Evolutionary conservation across 2,113 vertebrate genomes (phyloP), one percentile per base, ranked within the genome.

Genomic region (Melozone crissalis): DNA sequence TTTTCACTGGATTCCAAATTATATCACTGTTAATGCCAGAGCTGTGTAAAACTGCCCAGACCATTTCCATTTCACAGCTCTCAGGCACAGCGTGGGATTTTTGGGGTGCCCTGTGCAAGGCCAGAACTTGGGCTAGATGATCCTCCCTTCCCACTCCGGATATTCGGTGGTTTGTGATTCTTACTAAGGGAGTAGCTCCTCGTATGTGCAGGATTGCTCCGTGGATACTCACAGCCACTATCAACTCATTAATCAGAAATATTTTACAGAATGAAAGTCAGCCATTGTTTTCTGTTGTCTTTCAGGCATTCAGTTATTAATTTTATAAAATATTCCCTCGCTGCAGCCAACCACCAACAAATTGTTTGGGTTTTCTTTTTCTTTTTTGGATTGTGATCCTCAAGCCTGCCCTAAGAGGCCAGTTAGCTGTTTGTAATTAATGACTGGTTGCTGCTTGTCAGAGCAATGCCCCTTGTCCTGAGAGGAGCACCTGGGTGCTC

Each of bases 371-470:
- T 6, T 52, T 57, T 19, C 18, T 18, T 33, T 14, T 14, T 33
- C 6, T 31, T 22, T 26, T 24, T 30, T 9, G 24, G 2, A 35
- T 55, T 49, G 44, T 10, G 39, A 63, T 35, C 52, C 86, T 63
- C 63, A 37, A 22, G 47, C 20, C 41, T 21, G 15, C 20, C 73
- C 66, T 13, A 2, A 2, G 55, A 90, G 66, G 63, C 37, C 72
- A 86, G 51, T 66, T 82, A 66, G 17, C 28, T 68, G 21, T 68
- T 89, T 68, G 89, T 26, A 83, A 92, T 88, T 93, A 96, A 88
- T 69, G 37, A 54, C 65, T 67, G 19, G 21, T 15, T 80, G 69
- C 77, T 93, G 33, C 58, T 90, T 71, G 58, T 83, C 79, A 89
- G 44, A 83, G 51, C 49, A 23, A 15, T 46, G 71, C 33, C 58